These are phyloP conservation scores for Rotaria socialis DNA, from an alignment of 2,888 invertebrate species.

Conservation along the genomic window DNA sequence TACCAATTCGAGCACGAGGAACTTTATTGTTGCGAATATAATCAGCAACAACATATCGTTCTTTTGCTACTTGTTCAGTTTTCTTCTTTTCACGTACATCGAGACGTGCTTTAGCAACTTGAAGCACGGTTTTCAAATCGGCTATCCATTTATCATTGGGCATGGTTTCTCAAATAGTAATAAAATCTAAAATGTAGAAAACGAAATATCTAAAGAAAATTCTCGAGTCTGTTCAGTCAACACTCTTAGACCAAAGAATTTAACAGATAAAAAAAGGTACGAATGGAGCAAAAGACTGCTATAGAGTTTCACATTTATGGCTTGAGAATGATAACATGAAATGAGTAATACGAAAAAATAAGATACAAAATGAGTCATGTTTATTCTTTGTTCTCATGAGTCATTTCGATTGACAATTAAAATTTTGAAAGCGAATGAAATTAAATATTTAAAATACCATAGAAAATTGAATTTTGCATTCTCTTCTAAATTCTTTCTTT, in stretches of 20 bases:
- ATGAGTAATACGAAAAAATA: slow-evolving; percentile 11
- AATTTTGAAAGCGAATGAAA: too few species aligned
- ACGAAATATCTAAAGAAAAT: too few species aligned
- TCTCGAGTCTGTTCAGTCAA: too few species aligned
- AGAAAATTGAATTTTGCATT: too few species aligned
- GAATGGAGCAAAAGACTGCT: background rate
- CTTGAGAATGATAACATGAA: background rate
- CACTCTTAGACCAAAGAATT: too few species aligned
- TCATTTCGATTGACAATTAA: too few species aligned
- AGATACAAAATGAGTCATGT: slow-evolving; percentile 17
- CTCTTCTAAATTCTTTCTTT: too few species aligned
- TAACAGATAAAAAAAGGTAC: too few species aligned
- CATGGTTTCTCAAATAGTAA: background rate
- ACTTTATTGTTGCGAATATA: slow-evolving; percentile 65
- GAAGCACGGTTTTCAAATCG: background rate
- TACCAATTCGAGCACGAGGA: slow-evolving; percentile 77
- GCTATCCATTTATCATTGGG: slow-evolving; percentile 7
- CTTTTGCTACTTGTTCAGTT: slow-evolving; percentile 88
- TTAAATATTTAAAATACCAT: too few species aligned
- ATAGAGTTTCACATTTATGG: background rate
- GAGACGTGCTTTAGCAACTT: background rate
- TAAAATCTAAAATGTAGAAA: too few species aligned
- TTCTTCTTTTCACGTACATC: slow-evolving; percentile 47
- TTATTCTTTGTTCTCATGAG: background rate
- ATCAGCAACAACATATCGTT: slow-evolving; percentile 93